A percentile compares a stretch with the other conserved stretches of the same genome.
phyloP scores from a whole-genome alignment of 2,888 invertebrate species.

The Galeruca laticollis region DNA sequence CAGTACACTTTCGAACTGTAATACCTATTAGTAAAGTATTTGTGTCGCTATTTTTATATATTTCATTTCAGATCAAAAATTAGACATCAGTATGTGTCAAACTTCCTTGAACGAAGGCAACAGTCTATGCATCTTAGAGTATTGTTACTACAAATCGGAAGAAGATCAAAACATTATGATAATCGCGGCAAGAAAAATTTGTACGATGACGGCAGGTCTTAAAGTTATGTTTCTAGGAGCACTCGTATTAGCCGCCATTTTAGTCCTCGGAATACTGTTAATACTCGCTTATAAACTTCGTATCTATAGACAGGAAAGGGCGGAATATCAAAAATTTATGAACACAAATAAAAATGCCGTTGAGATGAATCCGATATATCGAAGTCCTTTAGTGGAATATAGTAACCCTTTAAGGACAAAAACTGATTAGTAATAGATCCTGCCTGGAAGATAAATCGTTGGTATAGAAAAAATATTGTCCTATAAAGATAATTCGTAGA shows the following conservation, averaged over 20 bases:
- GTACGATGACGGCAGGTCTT: conserved; percentile 42
- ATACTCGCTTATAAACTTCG: conserved; percentile 45
- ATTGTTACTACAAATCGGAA: conserved; percentile 44
- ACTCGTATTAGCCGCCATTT: conserved; percentile 30
- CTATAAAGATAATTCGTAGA: too few species aligned
- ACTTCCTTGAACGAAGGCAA: conserved; percentile 28
- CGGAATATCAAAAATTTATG: conserved; percentile 47
- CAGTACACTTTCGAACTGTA: too few species aligned
- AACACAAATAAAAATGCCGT: conserved; percentile 29
- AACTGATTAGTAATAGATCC: conserved; percentile 14
- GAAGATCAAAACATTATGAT: conserved; percentile 34
- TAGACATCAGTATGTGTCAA: conserved; percentile 21
- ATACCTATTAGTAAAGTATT: too few species aligned
- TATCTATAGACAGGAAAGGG: conserved; percentile 43
- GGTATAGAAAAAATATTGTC: too few species aligned
- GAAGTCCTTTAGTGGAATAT: conserved; percentile 53
- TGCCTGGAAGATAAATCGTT: too few species aligned
- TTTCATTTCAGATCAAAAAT: neutral
- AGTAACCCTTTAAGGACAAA: conserved; percentile 52
- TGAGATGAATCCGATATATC: conserved; percentile 72
- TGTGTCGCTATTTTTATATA: too few species aligned
- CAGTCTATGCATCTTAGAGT: conserved; percentile 42
- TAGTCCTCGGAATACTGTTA: conserved; percentile 42
- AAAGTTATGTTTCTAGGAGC: conserved; percentile 27
- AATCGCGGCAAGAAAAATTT: conserved; percentile 37